Conservation (phyloP, 2,888 invertebrate genomes). For the Rhaphigaster nebulosa region DNA sequence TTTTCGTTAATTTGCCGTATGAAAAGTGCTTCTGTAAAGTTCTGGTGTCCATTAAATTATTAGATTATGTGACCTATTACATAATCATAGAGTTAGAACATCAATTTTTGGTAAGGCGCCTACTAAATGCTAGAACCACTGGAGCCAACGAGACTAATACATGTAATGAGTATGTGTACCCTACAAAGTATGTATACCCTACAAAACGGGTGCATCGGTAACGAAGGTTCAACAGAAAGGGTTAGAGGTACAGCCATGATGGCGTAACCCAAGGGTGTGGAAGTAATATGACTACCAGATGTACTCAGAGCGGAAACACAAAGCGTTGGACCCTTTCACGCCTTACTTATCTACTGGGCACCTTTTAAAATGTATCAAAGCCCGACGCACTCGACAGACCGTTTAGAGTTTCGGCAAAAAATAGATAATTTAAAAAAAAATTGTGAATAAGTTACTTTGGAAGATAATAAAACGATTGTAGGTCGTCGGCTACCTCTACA, state of each 20-base stretch:
- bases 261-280: background rate
- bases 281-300: slow-evolving; percentile 55
- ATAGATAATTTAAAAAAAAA: background rate
- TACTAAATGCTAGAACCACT: background rate
- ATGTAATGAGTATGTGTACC: background rate
- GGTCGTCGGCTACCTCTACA: background rate
- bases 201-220: slow-evolving; percentile 26
- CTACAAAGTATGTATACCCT: background rate
- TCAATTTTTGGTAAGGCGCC: background rate
- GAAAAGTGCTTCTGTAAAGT: too few relatives aligned
- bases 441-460: background rate
- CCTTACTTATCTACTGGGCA: slow-evolving; percentile 51
- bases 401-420: slow-evolving; percentile 2
- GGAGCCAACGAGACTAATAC: background rate
- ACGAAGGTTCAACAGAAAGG: slow-evolving; percentile 13
- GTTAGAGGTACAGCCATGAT: slow-evolving; percentile 29
- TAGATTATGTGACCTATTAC: background rate
- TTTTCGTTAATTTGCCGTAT: too few relatives aligned
- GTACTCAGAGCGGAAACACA: slow-evolving; percentile 53
- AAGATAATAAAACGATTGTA: background rate
- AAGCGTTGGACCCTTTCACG: slow-evolving; percentile 36
- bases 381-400: background rate
- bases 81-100: background rate
- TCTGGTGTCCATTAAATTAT: too few relatives aligned
- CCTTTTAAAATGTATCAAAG: slow-evolving; percentile 55